Base-by-base conservation (phyloP, 1,140 invertebrate species). In the Leguminivora glycinivorella region DNA sequence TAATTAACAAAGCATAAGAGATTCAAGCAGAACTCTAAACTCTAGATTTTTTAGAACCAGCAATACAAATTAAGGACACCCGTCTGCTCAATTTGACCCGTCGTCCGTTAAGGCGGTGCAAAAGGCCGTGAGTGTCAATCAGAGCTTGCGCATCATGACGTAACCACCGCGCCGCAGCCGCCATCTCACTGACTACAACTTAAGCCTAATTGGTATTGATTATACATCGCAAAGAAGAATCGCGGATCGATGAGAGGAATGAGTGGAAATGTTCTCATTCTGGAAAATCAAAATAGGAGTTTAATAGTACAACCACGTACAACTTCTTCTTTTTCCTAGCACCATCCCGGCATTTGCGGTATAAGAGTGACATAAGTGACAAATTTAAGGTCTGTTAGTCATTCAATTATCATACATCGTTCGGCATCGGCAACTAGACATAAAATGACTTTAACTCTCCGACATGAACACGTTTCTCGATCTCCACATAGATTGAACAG, bases 121-220 rank as follows among this genome's bases (percentile, higher is more conserved):
- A 82, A 83, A 80, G 83, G 69, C 79, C 81, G 70, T 81, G 81
- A 86, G 79, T 76, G 77, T 83, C 83, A 85, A 86, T 86, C 84
- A 85, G 72, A 75, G 75, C 75, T 66, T 71, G 79, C 76, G 77
- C 79, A 75, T 60, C 52, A 60, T 85, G 83, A 82, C 77, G 81
- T 86, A 85, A 86, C 68, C 12, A 12, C 34, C 4, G 34, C 72
- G 74, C 76, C 74, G 81, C 83, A 71, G 74, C 76, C 74, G 81
- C 83, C 80, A 84, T 86, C 79, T 84, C 81, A 70, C 68, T 40
- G n/a, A n/a, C n/a, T n/a, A n/a, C n/a, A 34, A 73, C 60, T 60
- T 43, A 7, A 47, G 43, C 43, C 24, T 14, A 9, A n/a, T n/a
- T 7, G 56, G n/a, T n/a, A n/a, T n/a, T n/a, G n/a, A n/a, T n/a